phyloP scores from a whole-genome alignment of 2,113 vertebrate species.

The Oostethus manadensis region DNA sequence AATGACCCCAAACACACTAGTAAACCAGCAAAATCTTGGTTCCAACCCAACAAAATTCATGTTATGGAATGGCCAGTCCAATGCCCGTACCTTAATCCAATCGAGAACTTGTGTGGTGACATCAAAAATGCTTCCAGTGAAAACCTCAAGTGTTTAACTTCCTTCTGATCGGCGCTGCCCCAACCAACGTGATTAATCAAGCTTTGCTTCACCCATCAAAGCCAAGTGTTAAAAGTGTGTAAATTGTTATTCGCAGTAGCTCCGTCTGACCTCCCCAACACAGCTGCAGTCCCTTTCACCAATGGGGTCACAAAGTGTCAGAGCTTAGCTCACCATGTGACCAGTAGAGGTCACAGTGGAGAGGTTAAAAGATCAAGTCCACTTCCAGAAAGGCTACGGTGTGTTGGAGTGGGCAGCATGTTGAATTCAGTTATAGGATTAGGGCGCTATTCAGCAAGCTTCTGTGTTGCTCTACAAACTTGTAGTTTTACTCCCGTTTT shows the following conservation, averaged over 20 bases:
- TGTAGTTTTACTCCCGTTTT: not conserved
- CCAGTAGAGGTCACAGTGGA: conserved; percentile 31
- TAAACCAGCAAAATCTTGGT: no score
- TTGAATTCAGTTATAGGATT: conserved; percentile 29
- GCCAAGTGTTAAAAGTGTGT: conserved; percentile 41
- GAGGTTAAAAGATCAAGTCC: conserved; percentile 62
- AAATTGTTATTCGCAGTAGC: conserved; percentile 51
- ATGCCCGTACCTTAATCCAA: no score
- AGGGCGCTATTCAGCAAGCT: conserved; percentile 16
- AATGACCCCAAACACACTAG: no score
- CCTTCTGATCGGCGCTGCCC: not conserved
- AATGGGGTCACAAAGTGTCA: conserved; percentile 40
- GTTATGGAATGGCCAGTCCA: no score
- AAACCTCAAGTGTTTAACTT: conserved; percentile 1
- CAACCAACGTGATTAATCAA: conserved; percentile 41
- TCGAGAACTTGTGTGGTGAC: no score
- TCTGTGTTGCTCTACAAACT: conserved; percentile 22
- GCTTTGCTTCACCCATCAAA: conserved; percentile 35
- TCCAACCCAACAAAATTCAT: no score
- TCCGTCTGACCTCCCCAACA: conserved; percentile 44
- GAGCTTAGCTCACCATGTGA: conserved; percentile 60
- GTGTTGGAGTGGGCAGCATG: conserved; percentile 1
- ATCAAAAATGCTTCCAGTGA: not conserved
- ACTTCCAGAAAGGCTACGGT: conserved; percentile 57
- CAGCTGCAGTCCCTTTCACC: conserved; percentile 45